These are phyloP conservation scores for Operophtera brumata DNA, from an alignment of 2,888 invertebrate species.

Conservation along the genomic window DNA sequence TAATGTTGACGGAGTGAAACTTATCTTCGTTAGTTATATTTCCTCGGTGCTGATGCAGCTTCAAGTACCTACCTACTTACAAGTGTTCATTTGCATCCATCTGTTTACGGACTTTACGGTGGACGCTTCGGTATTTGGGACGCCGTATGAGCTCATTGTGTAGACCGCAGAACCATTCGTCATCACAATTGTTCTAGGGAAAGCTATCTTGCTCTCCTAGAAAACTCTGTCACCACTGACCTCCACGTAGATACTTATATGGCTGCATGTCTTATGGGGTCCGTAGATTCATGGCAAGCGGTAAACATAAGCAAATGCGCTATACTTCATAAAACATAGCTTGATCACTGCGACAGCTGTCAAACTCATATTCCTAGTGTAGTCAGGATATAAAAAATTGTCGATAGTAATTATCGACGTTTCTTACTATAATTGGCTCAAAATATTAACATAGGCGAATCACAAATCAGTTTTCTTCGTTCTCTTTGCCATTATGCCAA, in stretches of 20 bases:
- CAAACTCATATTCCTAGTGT: no score
- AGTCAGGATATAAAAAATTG: no score
- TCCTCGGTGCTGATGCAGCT: slow-evolving; percentile 28
- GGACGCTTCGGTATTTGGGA: slow-evolving; percentile 52
- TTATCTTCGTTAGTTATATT: background rate
- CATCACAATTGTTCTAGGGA: slow-evolving; percentile 31
- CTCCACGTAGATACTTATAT: slow-evolving; percentile 19
- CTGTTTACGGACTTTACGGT: slow-evolving; percentile 44
- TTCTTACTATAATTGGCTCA: no score
- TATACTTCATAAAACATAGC: no score
- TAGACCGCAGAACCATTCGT: slow-evolving; percentile 26
- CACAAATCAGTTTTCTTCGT: no score
- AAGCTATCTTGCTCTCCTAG: slow-evolving; percentile 23
- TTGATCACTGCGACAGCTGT: no score
- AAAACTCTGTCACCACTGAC: slow-evolving; percentile 16
- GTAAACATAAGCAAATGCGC: background rate
- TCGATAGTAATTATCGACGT: no score
- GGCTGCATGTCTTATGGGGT: background rate
- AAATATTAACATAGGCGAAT: no score
- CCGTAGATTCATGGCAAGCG: background rate
- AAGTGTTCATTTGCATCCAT: slow-evolving; percentile 48
- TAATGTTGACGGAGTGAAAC: background rate
- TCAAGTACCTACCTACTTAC: slow-evolving; percentile 33
- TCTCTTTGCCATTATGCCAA: no score
- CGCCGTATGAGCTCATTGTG: slow-evolving; percentile 39